Percentiles rank a stretch among this genome's conserved stretches.
Conservation (phyloP, 2,888 invertebrate species). For the Lasioglossum morio region DNA sequence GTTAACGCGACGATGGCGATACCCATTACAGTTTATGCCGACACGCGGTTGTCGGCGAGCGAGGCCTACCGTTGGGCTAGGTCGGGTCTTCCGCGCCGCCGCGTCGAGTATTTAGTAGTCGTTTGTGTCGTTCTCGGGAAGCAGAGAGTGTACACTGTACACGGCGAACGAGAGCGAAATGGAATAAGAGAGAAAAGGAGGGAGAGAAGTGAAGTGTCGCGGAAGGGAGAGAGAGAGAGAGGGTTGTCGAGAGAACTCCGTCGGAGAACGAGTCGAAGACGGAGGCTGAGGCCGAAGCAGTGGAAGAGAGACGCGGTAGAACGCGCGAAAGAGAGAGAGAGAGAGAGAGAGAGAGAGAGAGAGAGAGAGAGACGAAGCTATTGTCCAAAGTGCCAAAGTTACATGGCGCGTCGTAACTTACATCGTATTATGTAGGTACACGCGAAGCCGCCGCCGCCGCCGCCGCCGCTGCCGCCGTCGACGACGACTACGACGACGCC, state of each 20-base stretch:
- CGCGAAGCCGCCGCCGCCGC: slow-evolving; percentile 69
- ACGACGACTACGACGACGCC: slow-evolving; percentile 49
- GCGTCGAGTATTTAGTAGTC: slow-evolving; percentile 72
- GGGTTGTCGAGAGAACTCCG: not conserved
- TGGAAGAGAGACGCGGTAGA: not conserved
- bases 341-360: slow-evolving; percentile 60
- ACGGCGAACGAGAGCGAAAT: slow-evolving; percentile 22
- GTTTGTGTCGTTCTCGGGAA: slow-evolving; percentile 63
- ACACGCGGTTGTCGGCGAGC: not conserved
- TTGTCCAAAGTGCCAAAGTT: slow-evolving; percentile 83
- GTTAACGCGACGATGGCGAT: slow-evolving; percentile 2
- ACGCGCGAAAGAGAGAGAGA: slow-evolving; percentile 51
- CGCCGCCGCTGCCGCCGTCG: slow-evolving; percentile 42
- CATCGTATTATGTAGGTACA: slow-evolving; percentile 76
- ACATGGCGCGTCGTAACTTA: slow-evolving; percentile 78
- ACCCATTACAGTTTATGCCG: not conserved
- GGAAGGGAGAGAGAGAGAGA: not conserved
- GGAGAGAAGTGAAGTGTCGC: not conserved
- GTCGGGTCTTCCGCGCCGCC: slow-evolving; percentile 55
- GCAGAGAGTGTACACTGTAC: slow-evolving; percentile 26
- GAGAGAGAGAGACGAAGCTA: slow-evolving; percentile 67
- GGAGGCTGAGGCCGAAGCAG: not conserved
- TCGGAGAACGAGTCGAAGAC: slow-evolving; percentile 8
- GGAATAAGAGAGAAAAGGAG: slow-evolving; percentile 16
- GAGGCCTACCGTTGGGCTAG: slow-evolving; percentile 45